Evolutionary conservation across 2,888 invertebrate genomes (phyloP).

Genomic region (Lithophane semibrunnea): DNA sequence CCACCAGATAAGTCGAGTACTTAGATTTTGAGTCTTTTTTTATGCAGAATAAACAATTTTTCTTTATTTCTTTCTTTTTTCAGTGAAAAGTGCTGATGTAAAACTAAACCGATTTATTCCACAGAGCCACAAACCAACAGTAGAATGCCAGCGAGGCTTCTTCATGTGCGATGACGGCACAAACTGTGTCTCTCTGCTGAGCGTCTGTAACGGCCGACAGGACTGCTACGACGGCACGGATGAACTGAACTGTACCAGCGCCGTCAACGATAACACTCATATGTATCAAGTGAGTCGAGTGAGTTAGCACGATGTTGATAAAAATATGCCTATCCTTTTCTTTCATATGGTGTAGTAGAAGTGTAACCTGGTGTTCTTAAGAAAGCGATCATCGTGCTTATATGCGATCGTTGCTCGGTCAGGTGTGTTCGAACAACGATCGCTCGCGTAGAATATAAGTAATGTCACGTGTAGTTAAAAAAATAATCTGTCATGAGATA

Average conservation of each 20-base stretch:
- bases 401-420: neutral
- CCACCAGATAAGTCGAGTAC: neutral
- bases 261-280: slow-evolving; percentile 71
- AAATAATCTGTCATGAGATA: too few relatives aligned
- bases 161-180: slow-evolving; percentile 84
- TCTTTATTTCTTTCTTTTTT: too few relatives aligned
- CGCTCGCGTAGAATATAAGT: neutral
- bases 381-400: neutral
- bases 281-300: slow-evolving; percentile 75
- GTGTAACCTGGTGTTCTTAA: neutral
- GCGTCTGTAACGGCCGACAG: slow-evolving; percentile 92
- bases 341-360: neutral
- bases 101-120: neutral
- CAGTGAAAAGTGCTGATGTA: too few relatives aligned
- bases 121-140: slow-evolving; percentile 69
- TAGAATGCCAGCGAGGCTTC: slow-evolving; percentile 74
- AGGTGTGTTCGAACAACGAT: neutral
- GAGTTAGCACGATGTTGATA: slow-evolving; percentile 25
- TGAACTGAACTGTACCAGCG: slow-evolving; percentile 91
- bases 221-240: slow-evolving; percentile 95
- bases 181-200: slow-evolving; percentile 90
- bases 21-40: too few relatives aligned
- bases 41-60: too few relatives aligned
- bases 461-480: too few relatives aligned
- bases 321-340: neutral